Conservation (phyloP, 2,797 vertebrate species). For the Furcifer pardalis region DNA sequence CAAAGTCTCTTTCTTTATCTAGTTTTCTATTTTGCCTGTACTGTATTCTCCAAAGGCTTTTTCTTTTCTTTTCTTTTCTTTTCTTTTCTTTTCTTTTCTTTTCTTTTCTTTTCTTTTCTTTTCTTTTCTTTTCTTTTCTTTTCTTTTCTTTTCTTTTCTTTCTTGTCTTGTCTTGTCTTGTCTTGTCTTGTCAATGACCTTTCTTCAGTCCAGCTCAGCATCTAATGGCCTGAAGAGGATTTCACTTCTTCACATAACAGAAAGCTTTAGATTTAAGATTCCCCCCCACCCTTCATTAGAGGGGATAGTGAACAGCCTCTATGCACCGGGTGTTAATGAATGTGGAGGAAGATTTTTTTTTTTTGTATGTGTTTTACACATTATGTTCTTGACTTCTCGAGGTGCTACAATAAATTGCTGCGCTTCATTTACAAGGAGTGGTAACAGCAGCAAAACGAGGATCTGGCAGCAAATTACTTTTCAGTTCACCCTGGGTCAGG, state of each 20-base stretch:
- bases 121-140: neutral
- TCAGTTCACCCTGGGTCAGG: slow-evolving; percentile 83
- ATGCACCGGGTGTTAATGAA: slow-evolving; percentile 84
- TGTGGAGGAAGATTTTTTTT: slow-evolving; percentile 77
- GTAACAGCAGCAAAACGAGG: slow-evolving; percentile 82
- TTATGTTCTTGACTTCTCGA: slow-evolving; percentile 95
- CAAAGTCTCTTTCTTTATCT: slow-evolving; percentile 78
- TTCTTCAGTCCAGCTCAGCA: slow-evolving; percentile 79
- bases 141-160: neutral
- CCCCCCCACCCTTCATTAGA: slow-evolving; percentile 78
- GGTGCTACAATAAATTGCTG: slow-evolving; percentile 87
- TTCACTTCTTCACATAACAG: slow-evolving; percentile 74
- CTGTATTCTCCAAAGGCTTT: slow-evolving; percentile 65
- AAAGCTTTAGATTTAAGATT: slow-evolving; percentile 82
- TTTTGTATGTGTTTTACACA: slow-evolving; percentile 85
- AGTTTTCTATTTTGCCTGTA: slow-evolving; percentile 79
- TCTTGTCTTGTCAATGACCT: slow-evolving; percentile 74
- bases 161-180: too few relatives aligned
- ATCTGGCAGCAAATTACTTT: slow-evolving; percentile 82
- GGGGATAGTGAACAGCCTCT: slow-evolving; percentile 81
- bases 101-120: neutral
- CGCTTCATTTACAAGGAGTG: slow-evolving; percentile 78
- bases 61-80: neutral
- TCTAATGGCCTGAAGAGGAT: slow-evolving; percentile 81
- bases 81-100: too few relatives aligned